Evolutionary conservation across 2,113 vertebrate genomes (phyloP), one percentile per base, ranked within the genome.

Genomic region (Planiliza haematocheilus): DNA sequence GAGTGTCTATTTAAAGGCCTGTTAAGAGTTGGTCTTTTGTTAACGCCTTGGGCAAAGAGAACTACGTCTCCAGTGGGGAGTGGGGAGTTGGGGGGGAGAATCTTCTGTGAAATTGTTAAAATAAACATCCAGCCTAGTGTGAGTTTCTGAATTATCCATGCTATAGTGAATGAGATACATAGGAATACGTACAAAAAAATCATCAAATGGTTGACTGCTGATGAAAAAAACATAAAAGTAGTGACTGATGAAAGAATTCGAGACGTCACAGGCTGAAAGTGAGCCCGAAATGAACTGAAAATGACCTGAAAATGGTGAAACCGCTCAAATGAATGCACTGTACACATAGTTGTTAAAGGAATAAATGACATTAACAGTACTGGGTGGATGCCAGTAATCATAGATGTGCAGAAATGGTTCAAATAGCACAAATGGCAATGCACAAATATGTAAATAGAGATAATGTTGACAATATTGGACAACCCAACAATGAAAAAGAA

Each of bases 1-100:
- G 65, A 72, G 65, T 74, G 49, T 81, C 83, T 76, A 81, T 87
- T 86, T 87, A 77, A 87, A 86, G 78, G 30, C 36, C 34, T 70
- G 74, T 83, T 51, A 56, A 41, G 50, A 77, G 50, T 67, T 81
- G 69, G 66, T 57, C 71, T 77, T 74, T 80, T 74, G 64, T 70
- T 70, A 68, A 66, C 0, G 62, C 75, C 75, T 82, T 45, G 45
- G 53, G 84, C 69, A 10, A 75, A 76, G 42, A 70, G 24, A 78
- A 76, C 42, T 55, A 30, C 53, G 60, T 81, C 52, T 72, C 41
- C 37, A 51, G 16, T 59, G 56, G 63, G 41, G 55, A 8, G 18
- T n/a, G n/a, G n/a, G n/a, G n/a, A n/a, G n/a, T n/a, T n/a, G 3
- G 5, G 41, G 36, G 48, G 45, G 61, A 75, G 49, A 60, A 67